Conservation (phyloP, 2,888 invertebrate genomes). For the Augochlorella aurata region DNA sequence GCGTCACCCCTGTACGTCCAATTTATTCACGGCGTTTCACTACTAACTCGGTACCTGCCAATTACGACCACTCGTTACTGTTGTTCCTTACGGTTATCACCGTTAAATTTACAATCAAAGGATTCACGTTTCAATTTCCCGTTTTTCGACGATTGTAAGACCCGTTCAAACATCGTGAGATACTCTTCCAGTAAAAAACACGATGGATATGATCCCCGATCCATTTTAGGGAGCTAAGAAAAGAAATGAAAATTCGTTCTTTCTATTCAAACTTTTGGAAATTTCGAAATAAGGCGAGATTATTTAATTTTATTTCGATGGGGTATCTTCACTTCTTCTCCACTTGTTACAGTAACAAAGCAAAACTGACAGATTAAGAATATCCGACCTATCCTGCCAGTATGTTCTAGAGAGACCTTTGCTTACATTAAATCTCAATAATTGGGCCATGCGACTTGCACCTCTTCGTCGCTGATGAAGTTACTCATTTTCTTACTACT, state of each 20-base stretch:
- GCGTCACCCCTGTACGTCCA: constrained; percentile 57
- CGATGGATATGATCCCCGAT: neutral
- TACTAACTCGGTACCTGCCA: constrained; percentile 60
- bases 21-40: constrained; percentile 66
- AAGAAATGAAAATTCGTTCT: neutral
- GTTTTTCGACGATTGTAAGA: constrained; percentile 28
- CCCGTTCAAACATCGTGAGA: neutral
- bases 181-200: neutral
- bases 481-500: neutral
- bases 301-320: neutral
- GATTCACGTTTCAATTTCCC: constrained; percentile 20
- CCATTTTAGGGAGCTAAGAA: neutral
- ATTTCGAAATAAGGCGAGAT: neutral
- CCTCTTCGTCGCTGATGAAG: neutral
- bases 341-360: neutral
- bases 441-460: neutral
- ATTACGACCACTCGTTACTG: constrained; percentile 61
- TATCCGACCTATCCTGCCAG: neutral
- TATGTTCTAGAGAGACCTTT: neutral
- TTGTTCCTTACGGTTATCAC: constrained; percentile 48
- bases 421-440: constrained; percentile 3
- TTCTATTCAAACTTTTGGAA: neutral
- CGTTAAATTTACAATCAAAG: constrained; percentile 39
- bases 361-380: neutral
- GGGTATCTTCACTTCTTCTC: neutral